Evolutionary conservation across 2,888 invertebrate species (phyloP).

Genomic region (Halocaridina rubra): DNA sequence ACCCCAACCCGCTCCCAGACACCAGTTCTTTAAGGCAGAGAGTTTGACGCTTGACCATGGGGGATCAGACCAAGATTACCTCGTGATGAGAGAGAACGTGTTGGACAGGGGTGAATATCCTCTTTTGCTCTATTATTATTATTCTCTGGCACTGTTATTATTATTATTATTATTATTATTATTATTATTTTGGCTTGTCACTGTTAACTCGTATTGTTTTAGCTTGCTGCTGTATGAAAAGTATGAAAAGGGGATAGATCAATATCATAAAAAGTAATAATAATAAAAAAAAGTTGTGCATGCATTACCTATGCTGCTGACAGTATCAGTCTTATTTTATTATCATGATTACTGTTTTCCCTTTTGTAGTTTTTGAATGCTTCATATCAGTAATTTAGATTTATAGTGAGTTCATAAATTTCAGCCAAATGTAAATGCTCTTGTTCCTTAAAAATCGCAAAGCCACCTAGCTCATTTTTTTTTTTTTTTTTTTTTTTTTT

Average conservation of each 20-base stretch:
- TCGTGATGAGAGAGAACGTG: constrained; percentile 40
- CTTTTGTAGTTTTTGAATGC: no score
- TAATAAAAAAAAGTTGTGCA: not conserved
- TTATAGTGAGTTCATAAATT: no score
- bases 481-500: no score
- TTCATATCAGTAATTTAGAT: no score
- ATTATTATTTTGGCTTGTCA: constrained; percentile 56
- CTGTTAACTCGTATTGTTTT: constrained; percentile 43
- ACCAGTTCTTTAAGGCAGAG: constrained; percentile 65
- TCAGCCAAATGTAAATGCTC: no score
- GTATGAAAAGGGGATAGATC: constrained; percentile 16
- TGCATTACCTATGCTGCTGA: not conserved
- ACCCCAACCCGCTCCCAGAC: constrained; percentile 59
- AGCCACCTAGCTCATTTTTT: no score
- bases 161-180: not conserved
- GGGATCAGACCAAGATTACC: constrained; percentile 55
- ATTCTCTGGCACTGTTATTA: constrained; percentile 28
- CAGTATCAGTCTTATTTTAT: no score
- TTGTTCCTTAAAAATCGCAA: no score
- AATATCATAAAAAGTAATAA: not conserved
- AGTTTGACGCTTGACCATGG: constrained; percentile 63
- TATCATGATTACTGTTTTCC: no score
- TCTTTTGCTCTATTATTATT: constrained; percentile 46
- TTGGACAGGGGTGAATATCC: constrained; percentile 59
- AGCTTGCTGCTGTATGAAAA: constrained; percentile 43